Evolutionary conservation across 1,140 invertebrate species (phyloP).

Genomic region (Andrena cerasifolii): DNA sequence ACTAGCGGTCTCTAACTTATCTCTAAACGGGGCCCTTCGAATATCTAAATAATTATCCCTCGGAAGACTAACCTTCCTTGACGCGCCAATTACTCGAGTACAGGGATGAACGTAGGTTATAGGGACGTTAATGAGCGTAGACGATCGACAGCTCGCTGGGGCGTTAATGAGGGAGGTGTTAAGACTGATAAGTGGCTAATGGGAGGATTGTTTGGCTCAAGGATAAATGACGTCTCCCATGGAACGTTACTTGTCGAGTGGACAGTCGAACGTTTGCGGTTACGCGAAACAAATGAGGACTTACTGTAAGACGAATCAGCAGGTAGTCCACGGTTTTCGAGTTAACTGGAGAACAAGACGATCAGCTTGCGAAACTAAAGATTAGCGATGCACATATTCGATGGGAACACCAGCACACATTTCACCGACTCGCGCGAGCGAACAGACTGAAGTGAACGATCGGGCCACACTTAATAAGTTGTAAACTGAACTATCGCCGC

Average conservation of each 20-base stretch:
- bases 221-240: not conserved
- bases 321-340: not conserved
- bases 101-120: not conserved
- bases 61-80: not conserved
- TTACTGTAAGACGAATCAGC: constrained; percentile 45
- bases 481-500: not conserved
- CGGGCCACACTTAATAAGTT: not conserved
- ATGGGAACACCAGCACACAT: constrained; percentile 20
- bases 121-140: not conserved
- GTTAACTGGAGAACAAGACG: too few relatives aligned
- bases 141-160: not conserved
- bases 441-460: constrained; percentile 14
- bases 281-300: not conserved
- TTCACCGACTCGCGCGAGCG: constrained; percentile 38
- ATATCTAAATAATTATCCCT: not conserved
- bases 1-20: too few relatives aligned
- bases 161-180: not conserved
- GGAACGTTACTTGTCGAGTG: not conserved
- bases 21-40: too few relatives aligned
- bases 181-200: not conserved
- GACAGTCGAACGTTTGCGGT: not conserved
- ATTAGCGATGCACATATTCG: constrained; percentile 49
- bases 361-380: constrained; percentile 35
- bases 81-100: not conserved
- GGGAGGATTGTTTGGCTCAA: not conserved